These are phyloP conservation scores for Prionace glauca DNA, from an alignment of 2,797 vertebrate genomes.

Conservation along the genomic window DNA sequence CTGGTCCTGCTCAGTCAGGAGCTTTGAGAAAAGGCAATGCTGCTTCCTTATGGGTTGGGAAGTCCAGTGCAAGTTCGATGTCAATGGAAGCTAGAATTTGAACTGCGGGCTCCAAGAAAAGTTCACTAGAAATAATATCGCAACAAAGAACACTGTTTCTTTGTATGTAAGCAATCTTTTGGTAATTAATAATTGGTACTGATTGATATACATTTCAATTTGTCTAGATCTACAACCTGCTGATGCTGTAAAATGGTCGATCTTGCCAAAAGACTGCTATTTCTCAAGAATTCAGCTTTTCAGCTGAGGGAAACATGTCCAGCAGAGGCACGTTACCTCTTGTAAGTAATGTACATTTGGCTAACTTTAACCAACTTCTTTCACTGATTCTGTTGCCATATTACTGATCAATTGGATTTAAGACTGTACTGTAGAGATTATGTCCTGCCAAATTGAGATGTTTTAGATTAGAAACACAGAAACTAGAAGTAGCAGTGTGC, in stretches of 20 bases:
- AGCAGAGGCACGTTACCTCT: conserved; percentile 55
- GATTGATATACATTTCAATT: background rate
- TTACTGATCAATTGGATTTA: background rate
- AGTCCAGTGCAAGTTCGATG: background rate
- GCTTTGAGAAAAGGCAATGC: background rate
- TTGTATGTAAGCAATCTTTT: background rate
- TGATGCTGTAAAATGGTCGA: background rate
- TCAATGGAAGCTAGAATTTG: background rate
- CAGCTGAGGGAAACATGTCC: conserved; percentile 48
- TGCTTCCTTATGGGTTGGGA: background rate
- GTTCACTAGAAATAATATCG: background rate
- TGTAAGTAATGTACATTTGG: conserved; percentile 47
- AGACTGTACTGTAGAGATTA: background rate
- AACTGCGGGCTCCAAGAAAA: background rate
- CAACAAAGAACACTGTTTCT: background rate
- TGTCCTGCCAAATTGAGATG: background rate
- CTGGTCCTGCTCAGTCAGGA: background rate
- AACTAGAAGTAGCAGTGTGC: too few species aligned
- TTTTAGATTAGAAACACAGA: too few species aligned
- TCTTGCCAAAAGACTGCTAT: conserved; percentile 39
- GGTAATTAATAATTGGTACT: background rate
- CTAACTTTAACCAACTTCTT: background rate
- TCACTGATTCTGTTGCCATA: background rate
- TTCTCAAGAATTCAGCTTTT: conserved; percentile 49
- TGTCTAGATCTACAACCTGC: background rate